These are phyloP conservation scores for Atherinomorus stipes DNA, from an alignment of 2,113 vertebrate species.

Conservation along the genomic window DNA sequence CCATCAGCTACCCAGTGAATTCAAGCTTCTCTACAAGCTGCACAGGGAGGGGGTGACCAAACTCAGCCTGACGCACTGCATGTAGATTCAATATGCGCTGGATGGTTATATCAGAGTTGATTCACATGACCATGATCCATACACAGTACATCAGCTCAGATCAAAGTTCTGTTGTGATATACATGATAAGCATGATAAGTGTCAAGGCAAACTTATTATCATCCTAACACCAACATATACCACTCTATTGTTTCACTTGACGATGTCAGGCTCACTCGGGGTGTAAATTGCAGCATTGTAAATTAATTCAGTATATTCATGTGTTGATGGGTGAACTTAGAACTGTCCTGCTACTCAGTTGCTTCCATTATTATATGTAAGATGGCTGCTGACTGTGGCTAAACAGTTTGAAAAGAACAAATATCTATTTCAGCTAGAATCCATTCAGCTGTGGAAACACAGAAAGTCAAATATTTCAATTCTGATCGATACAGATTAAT, in stretches of 20 bases:
- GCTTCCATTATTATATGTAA: constrained; percentile 49
- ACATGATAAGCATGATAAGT: constrained; percentile 62
- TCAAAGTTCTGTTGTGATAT: constrained; percentile 50
- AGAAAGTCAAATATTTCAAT: constrained; percentile 33
- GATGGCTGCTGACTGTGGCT: constrained; percentile 54
- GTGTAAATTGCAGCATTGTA: constrained; percentile 13
- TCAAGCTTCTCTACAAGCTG: constrained; percentile 97
- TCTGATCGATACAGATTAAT: constrained; percentile 46
- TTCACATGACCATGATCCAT: constrained; percentile 23
- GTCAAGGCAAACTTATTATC: constrained; percentile 32
- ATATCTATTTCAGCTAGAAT: constrained; percentile 31
- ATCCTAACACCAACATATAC: constrained; percentile 18
- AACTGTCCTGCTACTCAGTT: constrained; percentile 38
- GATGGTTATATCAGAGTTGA: constrained; percentile 6
- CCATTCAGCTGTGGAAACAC: constrained; percentile 19
- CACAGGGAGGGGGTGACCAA: constrained; percentile 94
- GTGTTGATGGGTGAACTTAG: constrained; percentile 28
- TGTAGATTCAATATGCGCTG: constrained; percentile 72
- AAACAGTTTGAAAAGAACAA: constrained; percentile 29
- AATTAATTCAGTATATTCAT: constrained; percentile 27
- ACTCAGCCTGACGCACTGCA: constrained; percentile 94
- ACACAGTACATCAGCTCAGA: constrained; percentile 23
- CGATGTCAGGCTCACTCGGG: constrained; percentile 17
- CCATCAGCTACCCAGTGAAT: constrained; percentile 97
- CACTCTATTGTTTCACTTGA: constrained; percentile 45